These are phyloP conservation scores for Proisotoma minuta DNA, from an alignment of 2,888 invertebrate species.

Conservation along the genomic window DNA sequence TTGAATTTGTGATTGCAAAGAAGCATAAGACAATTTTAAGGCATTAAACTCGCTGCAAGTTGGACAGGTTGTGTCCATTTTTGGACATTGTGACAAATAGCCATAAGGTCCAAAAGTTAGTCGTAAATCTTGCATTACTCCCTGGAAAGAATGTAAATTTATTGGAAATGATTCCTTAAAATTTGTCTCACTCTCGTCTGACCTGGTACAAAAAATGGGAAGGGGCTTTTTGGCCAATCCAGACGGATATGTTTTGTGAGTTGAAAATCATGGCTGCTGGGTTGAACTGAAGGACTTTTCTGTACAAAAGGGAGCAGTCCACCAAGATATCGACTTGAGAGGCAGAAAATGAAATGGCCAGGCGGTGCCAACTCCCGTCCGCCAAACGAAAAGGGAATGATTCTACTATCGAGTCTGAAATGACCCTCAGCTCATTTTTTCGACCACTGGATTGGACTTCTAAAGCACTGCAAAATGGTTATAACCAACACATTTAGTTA, in stretches of 20 bases:
- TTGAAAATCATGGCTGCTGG: conserved; percentile 47
- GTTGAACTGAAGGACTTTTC: conserved; percentile 47
- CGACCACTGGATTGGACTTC: conserved; percentile 87
- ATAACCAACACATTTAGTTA: not conserved
- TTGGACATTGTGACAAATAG: conserved; percentile 79
- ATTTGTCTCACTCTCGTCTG: conserved; percentile 48
- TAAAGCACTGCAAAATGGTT: conserved; percentile 64
- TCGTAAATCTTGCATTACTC: conserved; percentile 79
- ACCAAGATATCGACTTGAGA: conserved; percentile 73
- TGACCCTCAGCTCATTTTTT: conserved; percentile 77
- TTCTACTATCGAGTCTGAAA: conserved; percentile 72
- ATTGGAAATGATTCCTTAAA: not conserved
- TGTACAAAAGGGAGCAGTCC: conserved; percentile 79
- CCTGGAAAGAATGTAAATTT: conserved; percentile 57
- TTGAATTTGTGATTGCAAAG: conserved; percentile 72
- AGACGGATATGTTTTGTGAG: conserved; percentile 58
- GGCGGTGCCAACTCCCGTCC: conserved; percentile 79
- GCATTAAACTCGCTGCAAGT: conserved; percentile 84
- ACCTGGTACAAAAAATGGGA: conserved; percentile 85
- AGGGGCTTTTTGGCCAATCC: conserved; percentile 81
- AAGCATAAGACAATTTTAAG: conserved; percentile 75
- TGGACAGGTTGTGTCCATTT: conserved; percentile 78
- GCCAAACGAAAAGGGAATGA: conserved; percentile 81
- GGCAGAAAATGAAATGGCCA: conserved; percentile 76
- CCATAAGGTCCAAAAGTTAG: conserved; percentile 80